Evolutionary conservation across 2,797 vertebrate genomes (phyloP), one percentile per base, ranked within the genome.

Genomic region (Platyrinchus mystaceus): DNA sequence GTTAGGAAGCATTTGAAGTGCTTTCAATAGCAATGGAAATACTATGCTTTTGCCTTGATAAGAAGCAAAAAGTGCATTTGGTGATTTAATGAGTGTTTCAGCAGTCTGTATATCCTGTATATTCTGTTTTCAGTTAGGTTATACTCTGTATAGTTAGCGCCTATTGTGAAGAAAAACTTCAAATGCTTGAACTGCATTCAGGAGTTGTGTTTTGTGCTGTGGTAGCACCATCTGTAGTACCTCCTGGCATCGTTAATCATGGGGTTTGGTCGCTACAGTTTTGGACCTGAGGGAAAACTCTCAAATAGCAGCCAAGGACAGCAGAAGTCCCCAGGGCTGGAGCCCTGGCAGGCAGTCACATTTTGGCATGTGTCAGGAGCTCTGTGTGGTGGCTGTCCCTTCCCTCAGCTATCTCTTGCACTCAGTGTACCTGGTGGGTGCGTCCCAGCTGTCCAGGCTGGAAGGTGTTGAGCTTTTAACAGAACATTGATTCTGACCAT

Each of bases 1-100:
- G 39, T 89, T 92, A 86, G 70, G 95, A 97, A 95, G 60, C 39
- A 89, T 95, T 96, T 95, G 62, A 97, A 94, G 44, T 90, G 49
- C 80, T 87, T 87, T 94, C 82, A 81, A 20, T 79, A 89, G 79
- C 49, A 53, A 21, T 94, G 55, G 53, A 55, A 89, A 30, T 81
- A 77, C 70, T 90, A 58, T 74, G 47, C 68, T 91, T 50, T 32
- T 64, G 80, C 49, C 52, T 23, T 84, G 79, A 62, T 91, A 94
- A 87, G 84, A 87, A 73, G 69, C 79, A 90, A 84, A 90, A 91
- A 77, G 59, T 44, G 15, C 14, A 34, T 91, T 95, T 0, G 2
- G 26, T 76, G 91, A 70, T 95, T 89, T 92, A 87, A 92, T 74
- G 84, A 76, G 47, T 37, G n/a, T 88, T 91, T 84, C 37, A 9